Evolutionary conservation across 1,140 invertebrate species (phyloP).

Genomic region (Periplaneta americana): DNA sequence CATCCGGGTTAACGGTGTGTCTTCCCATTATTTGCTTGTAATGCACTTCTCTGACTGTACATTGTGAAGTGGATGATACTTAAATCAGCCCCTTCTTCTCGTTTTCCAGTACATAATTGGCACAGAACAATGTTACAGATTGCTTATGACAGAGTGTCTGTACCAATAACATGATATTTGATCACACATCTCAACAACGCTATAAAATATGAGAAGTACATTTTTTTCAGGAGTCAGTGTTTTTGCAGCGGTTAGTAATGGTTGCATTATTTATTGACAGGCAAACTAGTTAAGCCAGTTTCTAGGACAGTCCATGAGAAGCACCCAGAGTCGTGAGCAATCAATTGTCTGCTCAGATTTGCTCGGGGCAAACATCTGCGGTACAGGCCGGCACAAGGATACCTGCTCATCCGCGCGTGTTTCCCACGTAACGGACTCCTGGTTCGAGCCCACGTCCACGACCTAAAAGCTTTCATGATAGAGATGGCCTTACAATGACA

Average conservation of each 20-base stretch:
- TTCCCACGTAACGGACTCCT: neutral
- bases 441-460: neutral
- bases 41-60: too few relatives aligned
- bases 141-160: neutral
- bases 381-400: neutral
- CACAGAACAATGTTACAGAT: neutral
- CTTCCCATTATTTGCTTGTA: too few relatives aligned
- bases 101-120: neutral
- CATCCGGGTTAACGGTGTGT: too few relatives aligned
- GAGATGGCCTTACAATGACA: too few relatives aligned
- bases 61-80: too few relatives aligned
- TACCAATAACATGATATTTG: neutral
- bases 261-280: neutral
- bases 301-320: neutral
- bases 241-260: neutral
- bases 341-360: neutral
- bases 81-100: too few relatives aligned
- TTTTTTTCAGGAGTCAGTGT: neutral
- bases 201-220: neutral
- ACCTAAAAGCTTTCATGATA: too few relatives aligned
- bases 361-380: neutral
- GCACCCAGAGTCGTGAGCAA: neutral
- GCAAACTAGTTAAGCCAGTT: neutral
- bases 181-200: neutral
- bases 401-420: neutral